Evolutionary conservation across 2,797 vertebrate genomes (phyloP).

Genomic region (Melopsittacus undulatus): DNA sequence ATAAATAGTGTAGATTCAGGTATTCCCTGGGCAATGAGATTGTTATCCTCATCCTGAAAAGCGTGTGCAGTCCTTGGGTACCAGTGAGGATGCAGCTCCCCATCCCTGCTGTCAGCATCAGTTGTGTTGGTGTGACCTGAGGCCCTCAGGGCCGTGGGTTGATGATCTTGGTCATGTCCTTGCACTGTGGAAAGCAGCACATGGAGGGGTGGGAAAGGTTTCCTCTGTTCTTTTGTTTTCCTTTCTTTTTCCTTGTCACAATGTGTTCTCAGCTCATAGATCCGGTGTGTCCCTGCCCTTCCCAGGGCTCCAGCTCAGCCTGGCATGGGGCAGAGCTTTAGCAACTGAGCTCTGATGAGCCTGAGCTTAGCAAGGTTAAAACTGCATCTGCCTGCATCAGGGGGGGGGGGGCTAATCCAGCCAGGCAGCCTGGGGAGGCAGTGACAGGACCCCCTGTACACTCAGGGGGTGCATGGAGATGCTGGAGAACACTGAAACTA

Average conservation of each 20-base stretch:
- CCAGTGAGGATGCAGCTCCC: accelerated
- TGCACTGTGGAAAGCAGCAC: background rate
- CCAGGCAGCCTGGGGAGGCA: background rate
- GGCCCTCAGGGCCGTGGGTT: background rate
- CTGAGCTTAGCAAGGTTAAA: background rate
- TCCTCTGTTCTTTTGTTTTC: background rate
- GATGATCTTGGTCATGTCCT: background rate
- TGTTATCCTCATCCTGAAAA: accelerated
- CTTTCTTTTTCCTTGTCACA: background rate
- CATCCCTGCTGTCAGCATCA: background rate
- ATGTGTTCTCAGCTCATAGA: accelerated
- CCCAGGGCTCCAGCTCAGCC: background rate
- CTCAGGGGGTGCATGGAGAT: background rate
- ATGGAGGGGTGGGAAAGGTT: background rate
- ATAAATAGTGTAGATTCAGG: background rate
- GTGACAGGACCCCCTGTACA: background rate
- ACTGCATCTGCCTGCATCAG: accelerated
- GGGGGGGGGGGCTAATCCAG: background rate
- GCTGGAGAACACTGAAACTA: background rate
- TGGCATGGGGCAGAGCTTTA: accelerated
- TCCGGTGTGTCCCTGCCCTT: background rate
- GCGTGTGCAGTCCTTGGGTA: background rate
- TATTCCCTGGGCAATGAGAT: background rate
- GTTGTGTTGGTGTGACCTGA: background rate
- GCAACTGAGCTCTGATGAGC: background rate